Evolutionary conservation across 2,888 invertebrate species (phyloP), one percentile per base, ranked within the genome.

Genomic region (Aphidius colemani): DNA sequence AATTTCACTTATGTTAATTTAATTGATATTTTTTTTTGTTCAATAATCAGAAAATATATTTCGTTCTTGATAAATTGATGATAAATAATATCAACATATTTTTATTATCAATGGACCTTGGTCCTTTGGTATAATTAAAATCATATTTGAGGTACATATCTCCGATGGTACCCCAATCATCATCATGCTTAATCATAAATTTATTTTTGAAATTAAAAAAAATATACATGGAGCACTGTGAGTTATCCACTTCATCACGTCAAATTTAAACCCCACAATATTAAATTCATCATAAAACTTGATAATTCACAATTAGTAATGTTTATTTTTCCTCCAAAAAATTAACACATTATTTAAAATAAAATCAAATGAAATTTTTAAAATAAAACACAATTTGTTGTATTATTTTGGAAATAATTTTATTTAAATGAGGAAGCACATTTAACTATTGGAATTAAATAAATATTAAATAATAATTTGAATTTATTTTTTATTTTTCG

Each of bases 91-190:
- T 61, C 18, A 64, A 44, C 11, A 53, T 30, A 13, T 46, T 49
- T 57, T 11, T 41, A 44, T 7, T 9, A 18, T 53, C 18, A 7
- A 11, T 18, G 49, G 46, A 53, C 39, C 61, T 30, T 39, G 45
- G 13, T 48, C 39, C 13, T 30, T 55, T 44, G 7, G 39, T 43
- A 61, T 11, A 9, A 30, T 57, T 44, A 11, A 41, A 30, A 30
- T 41, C 40, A 45, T 40, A 43, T 46, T 59, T 65, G 66, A 68
- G 68, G 64, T 67, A 70, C 66, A 67, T 69, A 67, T 65, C 69
- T 69, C 69, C 69, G 67, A 66, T 68, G 67, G 67, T 69, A 69
- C 63, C 67, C 63, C 67, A 63, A 64, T 58, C 63, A 63, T 64
- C 68, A 69, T 69, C 50, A 67, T 30, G 5, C 5, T 30, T 30